Evolutionary conservation across 2,888 invertebrate genomes (phyloP).

Genomic region (Meiosimyza platycephala): DNA sequence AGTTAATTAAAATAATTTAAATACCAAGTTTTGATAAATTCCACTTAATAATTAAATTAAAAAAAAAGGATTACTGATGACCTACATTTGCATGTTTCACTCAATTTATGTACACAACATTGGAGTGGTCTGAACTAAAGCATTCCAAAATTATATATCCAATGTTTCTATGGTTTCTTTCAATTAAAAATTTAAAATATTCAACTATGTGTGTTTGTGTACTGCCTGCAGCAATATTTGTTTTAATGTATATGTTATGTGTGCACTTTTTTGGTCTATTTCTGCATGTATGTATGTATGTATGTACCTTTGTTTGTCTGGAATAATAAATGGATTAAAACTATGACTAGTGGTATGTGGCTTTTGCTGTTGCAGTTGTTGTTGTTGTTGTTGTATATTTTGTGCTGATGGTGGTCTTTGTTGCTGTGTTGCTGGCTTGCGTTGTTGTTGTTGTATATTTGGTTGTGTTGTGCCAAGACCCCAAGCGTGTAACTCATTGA

Average conservation of each 20-base stretch:
- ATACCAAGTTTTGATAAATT: too few relatives aligned
- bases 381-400: constrained; percentile 39
- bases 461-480: constrained; percentile 69
- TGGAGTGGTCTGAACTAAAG: too few relatives aligned
- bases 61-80: too few relatives aligned
- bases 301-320: constrained; percentile 62
- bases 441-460: constrained; percentile 47
- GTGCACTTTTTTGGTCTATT: constrained; percentile 58
- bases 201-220: constrained; percentile 25
- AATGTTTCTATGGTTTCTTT: too few relatives aligned
- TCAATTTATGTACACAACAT: too few relatives aligned
- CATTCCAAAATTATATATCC: too few relatives aligned
- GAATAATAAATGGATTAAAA: constrained; percentile 61
- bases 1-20: too few relatives aligned
- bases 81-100: too few relatives aligned
- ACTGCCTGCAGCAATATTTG: constrained; percentile 30
- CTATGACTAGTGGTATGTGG: constrained; percentile 64
- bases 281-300: constrained; percentile 12
- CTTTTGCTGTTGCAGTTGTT: constrained; percentile 51
- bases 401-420: constrained; percentile 31
- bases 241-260: constrained; percentile 19
- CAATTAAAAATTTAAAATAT: too few relatives aligned
- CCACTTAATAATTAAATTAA: too few relatives aligned
- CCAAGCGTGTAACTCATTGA: constrained; percentile 74
- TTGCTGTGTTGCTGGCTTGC: constrained; percentile 23